Percentiles rank a stretch among this genome's conserved stretches.
These are phyloP conservation scores for Ichneumoninae sp. DNA, from an alignment of 2,888 invertebrate species.

Conservation along the genomic window DNA sequence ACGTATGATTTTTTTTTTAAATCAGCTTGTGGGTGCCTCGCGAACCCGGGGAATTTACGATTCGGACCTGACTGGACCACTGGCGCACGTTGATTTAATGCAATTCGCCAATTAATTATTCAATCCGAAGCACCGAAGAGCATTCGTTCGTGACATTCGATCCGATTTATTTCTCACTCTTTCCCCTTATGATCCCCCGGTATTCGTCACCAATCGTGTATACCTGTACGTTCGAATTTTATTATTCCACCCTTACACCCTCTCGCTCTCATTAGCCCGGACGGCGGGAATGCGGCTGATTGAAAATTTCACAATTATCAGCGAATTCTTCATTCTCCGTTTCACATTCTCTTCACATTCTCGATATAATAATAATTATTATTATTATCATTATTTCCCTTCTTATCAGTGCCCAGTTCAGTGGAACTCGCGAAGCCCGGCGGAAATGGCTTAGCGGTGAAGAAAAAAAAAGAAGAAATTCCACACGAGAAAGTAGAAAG, in stretches of 20 bases:
- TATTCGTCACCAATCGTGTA: not conserved
- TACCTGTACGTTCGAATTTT: not conserved
- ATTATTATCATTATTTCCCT: not conserved
- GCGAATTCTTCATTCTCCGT: not conserved
- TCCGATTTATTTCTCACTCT: conserved; percentile 64
- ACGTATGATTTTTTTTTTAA: conserved; percentile 21
- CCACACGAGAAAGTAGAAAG: conserved; percentile 22
- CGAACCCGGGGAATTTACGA: conserved; percentile 1
- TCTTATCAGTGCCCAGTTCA: not conserved
- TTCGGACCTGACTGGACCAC: conserved; percentile 29
- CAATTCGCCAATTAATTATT: conserved; percentile 70
- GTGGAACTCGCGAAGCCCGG: not conserved
- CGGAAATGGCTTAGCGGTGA: not conserved
- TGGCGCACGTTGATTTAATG: conserved; percentile 63
- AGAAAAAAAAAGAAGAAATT: not conserved
- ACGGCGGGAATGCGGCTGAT: not conserved
- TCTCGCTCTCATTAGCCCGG: not conserved
- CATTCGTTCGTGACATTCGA: conserved; percentile 64
- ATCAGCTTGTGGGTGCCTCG: not conserved
- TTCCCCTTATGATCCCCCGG: not conserved
- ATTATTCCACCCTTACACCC: not conserved
- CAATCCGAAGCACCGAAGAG: conserved; percentile 58
- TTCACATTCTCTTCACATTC: not conserved
- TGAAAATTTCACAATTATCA: not conserved
- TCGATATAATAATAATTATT: not conserved